phyloP scores from a whole-genome alignment of 2,797 vertebrate species.

The Melanotaenia nigrans region DNA sequence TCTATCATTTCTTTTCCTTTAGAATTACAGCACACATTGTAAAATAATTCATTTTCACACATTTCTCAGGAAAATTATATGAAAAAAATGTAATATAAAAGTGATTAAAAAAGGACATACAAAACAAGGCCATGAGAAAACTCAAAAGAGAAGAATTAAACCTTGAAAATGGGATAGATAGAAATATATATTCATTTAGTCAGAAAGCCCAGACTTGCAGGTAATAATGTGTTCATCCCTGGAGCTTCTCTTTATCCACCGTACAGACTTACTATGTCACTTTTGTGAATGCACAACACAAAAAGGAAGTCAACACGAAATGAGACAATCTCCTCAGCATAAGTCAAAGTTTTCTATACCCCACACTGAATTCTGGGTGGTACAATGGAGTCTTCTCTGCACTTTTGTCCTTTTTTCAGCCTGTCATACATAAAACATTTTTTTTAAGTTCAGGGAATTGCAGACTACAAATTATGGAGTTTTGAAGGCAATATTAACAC shows the following conservation, averaged over 20 bases:
- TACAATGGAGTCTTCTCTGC: slow-evolving; percentile 14
- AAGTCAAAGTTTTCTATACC: slow-evolving; percentile 43
- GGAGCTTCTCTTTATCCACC: slow-evolving; percentile 41
- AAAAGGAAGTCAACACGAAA: slow-evolving; percentile 29
- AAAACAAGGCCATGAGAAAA: slow-evolving; percentile 30
- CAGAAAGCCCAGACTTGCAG: slow-evolving; percentile 40
- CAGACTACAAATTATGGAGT: background rate
- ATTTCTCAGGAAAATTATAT: slow-evolving; percentile 9
- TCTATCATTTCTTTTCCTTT: background rate
- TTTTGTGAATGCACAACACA: slow-evolving; percentile 40
- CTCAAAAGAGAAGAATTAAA: slow-evolving; percentile 16
- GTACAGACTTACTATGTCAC: slow-evolving; percentile 38
- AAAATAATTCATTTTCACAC: slow-evolving; percentile 8
- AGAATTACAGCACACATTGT: background rate
- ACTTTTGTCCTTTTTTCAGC: background rate
- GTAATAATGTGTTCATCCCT: slow-evolving; percentile 57
- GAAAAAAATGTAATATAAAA: too few species aligned
- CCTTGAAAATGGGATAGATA: slow-evolving; percentile 42
- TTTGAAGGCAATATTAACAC: background rate
- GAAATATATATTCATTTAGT: slow-evolving; percentile 35
- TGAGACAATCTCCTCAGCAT: slow-evolving; percentile 33
- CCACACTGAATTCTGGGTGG: slow-evolving; percentile 31
- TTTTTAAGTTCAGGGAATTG: background rate
- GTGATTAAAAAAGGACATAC: background rate
- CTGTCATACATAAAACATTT: slow-evolving; percentile 2